These are phyloP conservation scores for Gavialis gangeticus DNA, from an alignment of 2,113 vertebrate genomes.

Conservation along the genomic window DNA sequence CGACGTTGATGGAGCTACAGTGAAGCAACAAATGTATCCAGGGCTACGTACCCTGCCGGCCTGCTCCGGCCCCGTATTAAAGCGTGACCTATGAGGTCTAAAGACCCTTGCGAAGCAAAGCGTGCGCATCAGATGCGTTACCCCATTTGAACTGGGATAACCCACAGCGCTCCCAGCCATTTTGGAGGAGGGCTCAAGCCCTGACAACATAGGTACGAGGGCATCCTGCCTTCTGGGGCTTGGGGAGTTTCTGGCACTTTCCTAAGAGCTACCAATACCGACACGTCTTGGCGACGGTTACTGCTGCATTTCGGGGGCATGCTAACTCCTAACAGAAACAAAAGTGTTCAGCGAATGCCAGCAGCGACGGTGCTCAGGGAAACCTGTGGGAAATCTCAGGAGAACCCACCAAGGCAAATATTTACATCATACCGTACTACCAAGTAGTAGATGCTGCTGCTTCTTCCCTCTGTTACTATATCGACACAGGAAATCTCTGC, in stretches of 20 bases:
- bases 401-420: conserved; percentile 50
- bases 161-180: neutral
- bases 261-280: neutral
- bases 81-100: neutral
- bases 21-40: no score
- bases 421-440: conserved; percentile 32
- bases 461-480: conserved; percentile 51
- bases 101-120: neutral
- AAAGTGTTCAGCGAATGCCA: neutral
- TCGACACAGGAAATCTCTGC: conserved; percentile 64
- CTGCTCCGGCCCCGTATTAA: no score
- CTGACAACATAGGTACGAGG: neutral
- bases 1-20: no score
- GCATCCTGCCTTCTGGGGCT: neutral
- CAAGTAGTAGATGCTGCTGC: conserved; percentile 56
- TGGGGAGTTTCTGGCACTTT: neutral
- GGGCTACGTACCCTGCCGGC: no score
- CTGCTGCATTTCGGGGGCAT: neutral
- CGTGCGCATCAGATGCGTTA: no score
- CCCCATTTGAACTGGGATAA: no score
- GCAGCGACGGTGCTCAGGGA: conserved; percentile 5
- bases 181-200: neutral
- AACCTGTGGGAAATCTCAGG: conserved; percentile 32
- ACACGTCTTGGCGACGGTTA: neutral
- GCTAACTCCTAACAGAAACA: conserved; percentile 28